Evolutionary conservation across 2,797 vertebrate genomes (phyloP).

Genomic region (Periophthalmus magnuspinnatus): DNA sequence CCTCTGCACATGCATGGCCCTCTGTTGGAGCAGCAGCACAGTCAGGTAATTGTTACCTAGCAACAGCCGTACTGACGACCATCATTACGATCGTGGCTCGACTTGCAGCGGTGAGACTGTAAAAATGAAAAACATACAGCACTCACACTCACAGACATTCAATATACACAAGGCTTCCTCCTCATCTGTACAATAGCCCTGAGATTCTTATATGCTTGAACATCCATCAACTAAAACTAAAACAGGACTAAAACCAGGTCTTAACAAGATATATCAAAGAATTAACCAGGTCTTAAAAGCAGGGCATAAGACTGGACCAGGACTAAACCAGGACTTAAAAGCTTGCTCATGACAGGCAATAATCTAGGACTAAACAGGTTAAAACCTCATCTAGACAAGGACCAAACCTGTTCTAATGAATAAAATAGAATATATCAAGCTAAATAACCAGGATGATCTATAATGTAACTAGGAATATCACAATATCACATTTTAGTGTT

Average conservation of each 20-base stretch:
- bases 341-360: not conserved
- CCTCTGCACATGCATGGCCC: conserved; percentile 39
- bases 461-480: too few species aligned
- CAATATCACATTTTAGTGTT: too few species aligned
- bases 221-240: not conserved
- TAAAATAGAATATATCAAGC: too few species aligned
- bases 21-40: conserved; percentile 73
- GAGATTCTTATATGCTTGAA: not conserved
- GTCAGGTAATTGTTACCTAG: conserved; percentile 85
- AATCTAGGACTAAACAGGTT: not conserved
- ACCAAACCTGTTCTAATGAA: not conserved
- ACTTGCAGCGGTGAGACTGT: conserved; percentile 72
- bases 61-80: conserved; percentile 81
- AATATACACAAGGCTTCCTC: conserved; percentile 12
- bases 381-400: not conserved
- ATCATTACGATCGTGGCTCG: conserved; percentile 74
- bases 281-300: too few species aligned
- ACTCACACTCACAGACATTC: conserved; percentile 22
- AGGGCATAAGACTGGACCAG: too few species aligned
- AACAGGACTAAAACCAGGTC: not conserved
- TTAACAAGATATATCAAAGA: too few species aligned
- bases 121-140: conserved; percentile 58
- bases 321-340: too few species aligned
- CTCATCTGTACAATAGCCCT: not conserved
- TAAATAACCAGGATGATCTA: not conserved